phyloP scores from a whole-genome alignment of 2,797 vertebrate genomes.

The Aselliscus stoliczkanus region DNA sequence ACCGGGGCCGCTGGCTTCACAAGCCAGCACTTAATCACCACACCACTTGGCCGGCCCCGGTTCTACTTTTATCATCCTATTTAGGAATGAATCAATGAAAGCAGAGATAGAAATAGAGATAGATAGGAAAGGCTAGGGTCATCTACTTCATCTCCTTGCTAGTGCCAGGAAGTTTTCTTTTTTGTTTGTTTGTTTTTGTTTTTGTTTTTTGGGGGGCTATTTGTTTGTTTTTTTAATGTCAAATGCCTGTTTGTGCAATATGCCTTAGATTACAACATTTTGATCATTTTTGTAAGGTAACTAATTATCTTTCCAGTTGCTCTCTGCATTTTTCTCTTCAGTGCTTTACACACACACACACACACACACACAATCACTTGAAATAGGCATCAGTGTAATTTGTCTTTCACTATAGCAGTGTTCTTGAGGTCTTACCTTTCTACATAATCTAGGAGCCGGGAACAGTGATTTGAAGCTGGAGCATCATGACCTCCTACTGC shows the following conservation, averaged over 20 bases:
- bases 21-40: too few species aligned
- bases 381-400: background rate
- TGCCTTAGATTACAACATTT: slow-evolving; percentile 32
- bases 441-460: slow-evolving; percentile 83
- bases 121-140: background rate
- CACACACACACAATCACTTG: too few species aligned
- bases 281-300: slow-evolving; percentile 33
- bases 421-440: slow-evolving; percentile 79
- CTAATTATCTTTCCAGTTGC: slow-evolving; percentile 28
- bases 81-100: slow-evolving; percentile 51
- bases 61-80: slow-evolving; percentile 22
- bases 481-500: slow-evolving; percentile 86
- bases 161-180: background rate
- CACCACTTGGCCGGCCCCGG: too few species aligned
- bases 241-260: slow-evolving; percentile 34
- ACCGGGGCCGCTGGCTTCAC: too few species aligned
- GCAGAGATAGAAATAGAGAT: slow-evolving; percentile 25
- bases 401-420: background rate
- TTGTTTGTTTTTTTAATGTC: background rate
- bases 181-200: too few species aligned
- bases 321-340: slow-evolving; percentile 22
- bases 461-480: slow-evolving; percentile 86
- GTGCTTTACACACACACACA: background rate
- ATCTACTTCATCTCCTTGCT: slow-evolving; percentile 38
- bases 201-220: background rate